Evolutionary conservation across 2,888 invertebrate genomes (phyloP).

Genomic region (Epistrophella euchroma): DNA sequence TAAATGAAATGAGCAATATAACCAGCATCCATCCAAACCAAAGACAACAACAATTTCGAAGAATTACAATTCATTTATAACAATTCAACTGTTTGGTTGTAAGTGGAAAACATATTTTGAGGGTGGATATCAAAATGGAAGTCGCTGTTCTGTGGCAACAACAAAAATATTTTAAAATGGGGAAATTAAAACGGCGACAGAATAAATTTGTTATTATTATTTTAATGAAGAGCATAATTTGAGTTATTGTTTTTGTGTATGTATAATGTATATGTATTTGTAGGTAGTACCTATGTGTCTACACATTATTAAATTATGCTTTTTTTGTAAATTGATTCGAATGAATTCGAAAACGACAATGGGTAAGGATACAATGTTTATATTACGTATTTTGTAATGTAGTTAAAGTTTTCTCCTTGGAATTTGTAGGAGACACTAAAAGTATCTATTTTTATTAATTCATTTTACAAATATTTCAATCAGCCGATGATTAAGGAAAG

Average conservation of each 20-base stretch:
- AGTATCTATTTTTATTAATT: too few relatives aligned
- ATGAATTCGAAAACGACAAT: background rate
- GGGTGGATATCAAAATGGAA: background rate
- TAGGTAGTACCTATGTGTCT: too few relatives aligned
- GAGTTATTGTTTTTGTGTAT: conserved; percentile 34
- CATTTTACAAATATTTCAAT: too few relatives aligned
- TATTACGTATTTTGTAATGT: too few relatives aligned
- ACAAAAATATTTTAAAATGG: conserved; percentile 30
- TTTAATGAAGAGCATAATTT: conserved; percentile 60
- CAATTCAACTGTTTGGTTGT: background rate
- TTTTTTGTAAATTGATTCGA: background rate
- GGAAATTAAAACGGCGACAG: conserved; percentile 59
- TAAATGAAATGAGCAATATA: conserved; percentile 31
- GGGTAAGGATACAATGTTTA: too few relatives aligned
- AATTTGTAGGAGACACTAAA: too few relatives aligned
- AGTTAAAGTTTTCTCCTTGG: too few relatives aligned
- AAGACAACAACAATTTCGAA: conserved; percentile 37
- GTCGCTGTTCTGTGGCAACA: background rate
- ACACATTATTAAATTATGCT: too few relatives aligned
- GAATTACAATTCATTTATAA: conserved; percentile 47
- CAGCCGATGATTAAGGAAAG: too few relatives aligned
- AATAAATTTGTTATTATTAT: conserved; percentile 65
- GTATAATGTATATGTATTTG: too few relatives aligned
- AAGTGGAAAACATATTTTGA: background rate
- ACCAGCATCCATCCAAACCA: conserved; percentile 19